Conservation (phyloP, 2,797 vertebrate species). For the Poecilia velifera region DNA sequence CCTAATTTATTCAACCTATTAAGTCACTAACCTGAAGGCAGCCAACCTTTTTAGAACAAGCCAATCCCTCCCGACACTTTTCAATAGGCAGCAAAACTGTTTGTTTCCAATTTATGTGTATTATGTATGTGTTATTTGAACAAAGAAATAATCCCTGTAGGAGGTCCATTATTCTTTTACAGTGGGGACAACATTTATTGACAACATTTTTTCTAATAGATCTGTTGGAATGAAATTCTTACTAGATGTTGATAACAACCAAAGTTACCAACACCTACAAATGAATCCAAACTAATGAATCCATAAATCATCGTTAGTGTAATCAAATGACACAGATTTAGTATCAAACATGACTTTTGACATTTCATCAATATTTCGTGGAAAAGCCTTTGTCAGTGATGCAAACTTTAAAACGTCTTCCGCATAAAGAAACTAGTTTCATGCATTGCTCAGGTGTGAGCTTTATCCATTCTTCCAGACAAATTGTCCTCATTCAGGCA, state of each 20-base stretch:
- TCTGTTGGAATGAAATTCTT: neutral
- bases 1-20: neutral
- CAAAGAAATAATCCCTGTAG: neutral
- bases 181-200: neutral
- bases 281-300: neutral
- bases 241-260: neutral
- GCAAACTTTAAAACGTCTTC: neutral
- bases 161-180: neutral
- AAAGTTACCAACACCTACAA: neutral
- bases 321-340: neutral
- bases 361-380: neutral
- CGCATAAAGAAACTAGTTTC: neutral
- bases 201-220: neutral
- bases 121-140: neutral
- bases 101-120: neutral
- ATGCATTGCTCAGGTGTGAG: neutral
- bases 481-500: neutral
- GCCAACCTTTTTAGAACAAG: neutral
- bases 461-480: neutral
- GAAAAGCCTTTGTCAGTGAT: neutral
- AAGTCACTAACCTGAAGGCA: neutral
- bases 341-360: neutral
- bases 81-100: neutral
- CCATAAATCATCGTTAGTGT: neutral
- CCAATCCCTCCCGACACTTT: neutral